A percentile compares a stretch with the other conserved stretches of the same genome.
phyloP scores from a whole-genome alignment of 2,888 invertebrate genomes.

The Apoderus coryli region DNA sequence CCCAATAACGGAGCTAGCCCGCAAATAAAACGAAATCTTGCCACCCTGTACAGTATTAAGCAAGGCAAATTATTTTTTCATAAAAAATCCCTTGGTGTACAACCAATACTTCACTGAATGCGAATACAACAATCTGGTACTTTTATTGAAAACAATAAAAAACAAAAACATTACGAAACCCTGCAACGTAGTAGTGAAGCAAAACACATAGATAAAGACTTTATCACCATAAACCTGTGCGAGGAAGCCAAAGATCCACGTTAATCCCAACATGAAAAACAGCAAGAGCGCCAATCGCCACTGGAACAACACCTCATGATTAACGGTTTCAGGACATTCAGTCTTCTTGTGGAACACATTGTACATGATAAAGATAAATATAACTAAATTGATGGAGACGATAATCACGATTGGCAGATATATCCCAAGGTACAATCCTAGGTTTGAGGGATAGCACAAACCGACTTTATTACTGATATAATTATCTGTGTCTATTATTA shows the following conservation, averaged over 20 bases:
- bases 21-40: too few relatives aligned
- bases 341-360: conserved; percentile 32
- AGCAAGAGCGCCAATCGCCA: conserved; percentile 41
- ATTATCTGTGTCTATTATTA: conserved; percentile 34
- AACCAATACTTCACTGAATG: conserved; percentile 19
- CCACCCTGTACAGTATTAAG: too few relatives aligned
- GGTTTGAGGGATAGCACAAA: conserved; percentile 40
- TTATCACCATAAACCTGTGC: conserved; percentile 27
- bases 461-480: conserved; percentile 32
- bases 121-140: conserved; percentile 38
- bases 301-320: conserved; percentile 32
- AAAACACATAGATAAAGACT: conserved; percentile 36
- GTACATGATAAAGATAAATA: conserved; percentile 43
- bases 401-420: conserved; percentile 40
- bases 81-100: conserved; percentile 18
- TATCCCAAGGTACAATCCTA: conserved; percentile 40
- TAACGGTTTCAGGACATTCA: conserved; percentile 20
- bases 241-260: conserved; percentile 44
- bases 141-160: conserved; percentile 43
- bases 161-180: conserved; percentile 47
- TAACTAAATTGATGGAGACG: conserved; percentile 39
- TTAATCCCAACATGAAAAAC: conserved; percentile 45
- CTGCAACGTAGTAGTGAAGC: conserved; percentile 39
- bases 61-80: too few relatives aligned
- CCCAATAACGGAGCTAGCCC: too few relatives aligned